A percentile compares a stretch with the other conserved stretches of the same genome.
Evolutionary conservation across 2,797 vertebrate species (phyloP).

Genomic region (Antennarius maculatus): DNA sequence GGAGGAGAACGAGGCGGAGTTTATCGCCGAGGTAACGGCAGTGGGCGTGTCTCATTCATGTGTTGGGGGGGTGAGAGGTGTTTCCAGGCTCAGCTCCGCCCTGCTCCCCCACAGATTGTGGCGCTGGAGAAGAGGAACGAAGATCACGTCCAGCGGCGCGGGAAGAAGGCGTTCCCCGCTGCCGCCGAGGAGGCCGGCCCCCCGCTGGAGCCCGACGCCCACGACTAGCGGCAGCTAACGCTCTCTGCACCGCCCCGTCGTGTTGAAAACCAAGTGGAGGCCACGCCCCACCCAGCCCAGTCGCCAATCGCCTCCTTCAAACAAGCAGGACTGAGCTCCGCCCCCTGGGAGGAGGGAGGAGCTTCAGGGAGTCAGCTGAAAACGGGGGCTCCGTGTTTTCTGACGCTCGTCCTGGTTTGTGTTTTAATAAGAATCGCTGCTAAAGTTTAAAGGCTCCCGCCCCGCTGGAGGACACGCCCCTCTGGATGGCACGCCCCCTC

Average conservation of each 20-base stretch:
- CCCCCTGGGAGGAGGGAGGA: conserved; percentile 34
- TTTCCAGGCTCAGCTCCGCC: not conserved
- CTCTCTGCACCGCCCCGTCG: conserved; percentile 30
- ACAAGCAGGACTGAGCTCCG: conserved; percentile 21
- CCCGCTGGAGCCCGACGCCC: conserved; percentile 49
- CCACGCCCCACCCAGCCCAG: not conserved
- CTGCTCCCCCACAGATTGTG: conserved; percentile 84
- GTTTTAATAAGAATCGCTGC: not conserved
- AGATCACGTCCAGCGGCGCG: conserved; percentile 90
- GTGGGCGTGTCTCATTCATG: not conserved
- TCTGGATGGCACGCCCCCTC: too few relatives aligned
- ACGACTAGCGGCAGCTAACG: not conserved
- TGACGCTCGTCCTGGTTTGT: not conserved
- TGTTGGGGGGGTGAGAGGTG: too few relatives aligned
- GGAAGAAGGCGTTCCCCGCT: conserved; percentile 82
- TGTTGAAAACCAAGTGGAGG: conserved; percentile 25
- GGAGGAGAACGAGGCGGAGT: conserved; percentile 88
- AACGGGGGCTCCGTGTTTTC: conserved; percentile 1
- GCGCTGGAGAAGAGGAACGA: conserved; percentile 94
- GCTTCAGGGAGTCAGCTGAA: conserved; percentile 21
- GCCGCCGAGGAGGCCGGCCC: conserved; percentile 80
- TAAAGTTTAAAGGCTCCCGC: too few relatives aligned
- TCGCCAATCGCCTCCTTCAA: conserved; percentile 15
- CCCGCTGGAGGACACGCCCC: too few relatives aligned
- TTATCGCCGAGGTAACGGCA: conserved; percentile 87